Evolutionary conservation across 2,797 vertebrate genomes (phyloP).

Genomic region (Malurus leucopterus): DNA sequence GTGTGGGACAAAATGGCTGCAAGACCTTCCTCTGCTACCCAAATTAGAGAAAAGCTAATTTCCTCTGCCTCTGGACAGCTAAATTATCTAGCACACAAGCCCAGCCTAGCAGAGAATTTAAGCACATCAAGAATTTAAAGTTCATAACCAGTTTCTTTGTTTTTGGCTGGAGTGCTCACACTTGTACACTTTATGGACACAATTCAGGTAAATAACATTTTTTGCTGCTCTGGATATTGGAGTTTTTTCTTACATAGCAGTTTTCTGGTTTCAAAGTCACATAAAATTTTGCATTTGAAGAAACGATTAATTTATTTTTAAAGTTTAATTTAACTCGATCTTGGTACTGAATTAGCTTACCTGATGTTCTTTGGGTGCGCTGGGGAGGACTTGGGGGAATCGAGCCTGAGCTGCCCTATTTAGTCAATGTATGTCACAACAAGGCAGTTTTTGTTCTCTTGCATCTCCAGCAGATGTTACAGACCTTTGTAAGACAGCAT

Average conservation of each 20-base stretch:
- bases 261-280: neutral
- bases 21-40: neutral
- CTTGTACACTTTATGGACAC: neutral
- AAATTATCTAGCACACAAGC: neutral
- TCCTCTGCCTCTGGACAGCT: neutral
- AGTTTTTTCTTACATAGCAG: neutral
- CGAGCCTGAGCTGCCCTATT: neutral
- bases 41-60: neutral
- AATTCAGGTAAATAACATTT: neutral
- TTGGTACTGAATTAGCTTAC: neutral
- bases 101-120: neutral
- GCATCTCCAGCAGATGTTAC: neutral
- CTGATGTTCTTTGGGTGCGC: neutral
- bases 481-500: neutral
- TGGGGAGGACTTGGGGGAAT: neutral
- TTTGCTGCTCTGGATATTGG: neutral
- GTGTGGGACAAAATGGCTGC: neutral
- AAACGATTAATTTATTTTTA: neutral
- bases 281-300: neutral
- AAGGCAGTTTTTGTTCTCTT: neutral
- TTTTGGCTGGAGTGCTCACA: neutral
- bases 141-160: neutral
- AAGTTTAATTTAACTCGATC: neutral
- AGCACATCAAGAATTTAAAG: neutral
- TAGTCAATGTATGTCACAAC: neutral